These are phyloP conservation scores for Drosophila percnosoma DNA, from an alignment of 2,888 invertebrate species.

Conservation along the genomic window DNA sequence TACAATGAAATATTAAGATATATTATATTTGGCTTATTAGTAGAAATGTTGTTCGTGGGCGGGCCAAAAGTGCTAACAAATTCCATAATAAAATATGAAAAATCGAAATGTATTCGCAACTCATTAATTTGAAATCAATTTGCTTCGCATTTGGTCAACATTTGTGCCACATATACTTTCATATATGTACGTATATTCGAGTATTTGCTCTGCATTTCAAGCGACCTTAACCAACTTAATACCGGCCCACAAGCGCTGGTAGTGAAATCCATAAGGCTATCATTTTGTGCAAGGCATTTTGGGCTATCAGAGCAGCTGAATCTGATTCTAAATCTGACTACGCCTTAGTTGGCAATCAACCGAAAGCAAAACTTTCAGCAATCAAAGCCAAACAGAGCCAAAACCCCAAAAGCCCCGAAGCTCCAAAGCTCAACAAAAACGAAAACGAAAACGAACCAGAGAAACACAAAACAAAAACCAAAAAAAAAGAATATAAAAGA, in stretches of 20 bases:
- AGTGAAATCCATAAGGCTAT: slow-evolving; percentile 52
- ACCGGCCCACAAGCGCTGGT: slow-evolving; percentile 7
- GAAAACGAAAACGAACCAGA: slow-evolving; percentile 22
- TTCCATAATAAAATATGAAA: slow-evolving; percentile 2
- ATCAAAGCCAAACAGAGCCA: slow-evolving; percentile 65
- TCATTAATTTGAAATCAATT: background rate
- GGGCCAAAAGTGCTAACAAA: too few relatives aligned
- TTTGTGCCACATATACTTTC: background rate
- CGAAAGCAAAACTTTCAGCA: slow-evolving; percentile 74
- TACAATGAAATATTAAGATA: background rate
- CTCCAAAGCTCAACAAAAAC: slow-evolving; percentile 31
- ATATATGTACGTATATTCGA: background rate
- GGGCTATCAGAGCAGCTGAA: slow-evolving; percentile 53
- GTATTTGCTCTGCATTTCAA: background rate
- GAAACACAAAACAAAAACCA: slow-evolving; percentile 21
- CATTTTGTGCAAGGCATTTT: slow-evolving; percentile 62
- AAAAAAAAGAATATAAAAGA: slow-evolving; percentile 12
- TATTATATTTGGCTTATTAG: background rate
- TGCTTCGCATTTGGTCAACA: background rate
- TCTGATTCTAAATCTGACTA: slow-evolving; percentile 50
- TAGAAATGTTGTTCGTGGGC: background rate
- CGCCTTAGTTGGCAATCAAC: slow-evolving; percentile 53
- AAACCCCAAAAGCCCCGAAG: slow-evolving; percentile 52
- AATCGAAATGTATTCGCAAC: background rate
- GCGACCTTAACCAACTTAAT: slow-evolving; percentile 25